Base-by-base conservation (phyloP, 2,797 vertebrate species). In the Gallinago nigripennis region DNA sequence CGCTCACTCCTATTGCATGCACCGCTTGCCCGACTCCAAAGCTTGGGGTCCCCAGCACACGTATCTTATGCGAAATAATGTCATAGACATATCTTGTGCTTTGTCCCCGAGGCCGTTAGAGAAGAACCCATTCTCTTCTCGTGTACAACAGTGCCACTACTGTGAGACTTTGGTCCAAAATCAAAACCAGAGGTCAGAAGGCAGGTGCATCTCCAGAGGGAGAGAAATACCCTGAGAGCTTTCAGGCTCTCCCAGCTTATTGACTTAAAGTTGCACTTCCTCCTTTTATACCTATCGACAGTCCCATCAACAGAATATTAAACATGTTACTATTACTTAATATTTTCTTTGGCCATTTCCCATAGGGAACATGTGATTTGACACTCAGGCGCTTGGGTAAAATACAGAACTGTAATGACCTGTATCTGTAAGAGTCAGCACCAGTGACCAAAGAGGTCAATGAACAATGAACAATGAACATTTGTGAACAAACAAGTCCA, bases 131-230 rank as follows among this genome's bases (percentile, higher is more conserved):
- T 35, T 60, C 31, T 65, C 30, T 56, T 77, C 39, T 73, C 20
- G 12, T 0, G 0, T 61, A n/a, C 57, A 70, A 23, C 21, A 73
- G 25, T 30, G 27, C 25, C 33, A 39, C 16, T 46, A 33, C 16
- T 25, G 9, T 33, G 14, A 84, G 66, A 86, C 79, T 82, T 46
- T 84, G 53, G 25, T 76, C 37, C 35, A 71, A 71, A 83, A 85
- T 65, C 61, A 85, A 95, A 94, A 54, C 27, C 37, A 57, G n/a
- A 56, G 39, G 51, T 70, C 43, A 81, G 72, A 78, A 82, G 16
- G n/a, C 61, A 81, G 39, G 17, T 48, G 30, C n/a, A 18, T 81
- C 39, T 60, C 19, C 48, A 13, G 23, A 85, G 23, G 25, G 9
- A 82, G 31, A 85, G 17, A 91, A 93, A 68, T 28, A 58, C 2